Evolutionary conservation across 64 coral and sea anemone species (phyloP), one percentile per base, ranked within the genome.

Genomic region (Actinia equina): DNA sequence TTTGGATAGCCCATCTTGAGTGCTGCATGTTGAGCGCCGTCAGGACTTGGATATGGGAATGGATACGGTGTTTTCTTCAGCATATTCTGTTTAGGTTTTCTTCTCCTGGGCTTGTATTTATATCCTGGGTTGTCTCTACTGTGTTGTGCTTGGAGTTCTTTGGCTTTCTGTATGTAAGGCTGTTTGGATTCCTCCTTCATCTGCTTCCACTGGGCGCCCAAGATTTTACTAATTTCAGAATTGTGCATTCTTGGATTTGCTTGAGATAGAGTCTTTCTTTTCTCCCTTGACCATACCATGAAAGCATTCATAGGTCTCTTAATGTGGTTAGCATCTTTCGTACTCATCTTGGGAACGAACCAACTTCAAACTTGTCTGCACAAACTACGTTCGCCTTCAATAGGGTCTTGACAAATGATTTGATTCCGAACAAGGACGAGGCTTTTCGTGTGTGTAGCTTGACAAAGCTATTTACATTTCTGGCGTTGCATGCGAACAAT

Each of bases 401-500:
- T 93, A 82, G 90, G 46, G 41, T 56, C 88, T 87, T 91, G 94
- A 93, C 94, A 97, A 97, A 88, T 90, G 85, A 54, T 65, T 93
- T 79, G 80, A 63, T 59, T 87, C 82, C 79, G 79, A 88, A 87
- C 91, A 93, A 93, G 84, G 94, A 84, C 79, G 65, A 87, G 85
- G 77, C 55, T 92, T 97, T 93, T 97, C 55, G 91, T 97, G 88
- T 93, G 94, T 88, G 93, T 91, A 87, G 86, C 90, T 88, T 91
- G 86, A 97, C 91, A 97, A 97, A 90, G 94, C 91, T 97, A 97
- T 97, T 97, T 97, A 97, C 94, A 97, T 97, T 97, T 97, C 91
- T 95, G 81, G 91, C 94, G 91, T 93, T 97, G 94, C 94, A 93
- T 93, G 88, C 62, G 94, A 91, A 97, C 94, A 97, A 97, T 93